Evolutionary conservation across 2,113 vertebrate species (phyloP), one percentile per base, ranked within the genome.

Genomic region (Pelodiscus sinensis): DNA sequence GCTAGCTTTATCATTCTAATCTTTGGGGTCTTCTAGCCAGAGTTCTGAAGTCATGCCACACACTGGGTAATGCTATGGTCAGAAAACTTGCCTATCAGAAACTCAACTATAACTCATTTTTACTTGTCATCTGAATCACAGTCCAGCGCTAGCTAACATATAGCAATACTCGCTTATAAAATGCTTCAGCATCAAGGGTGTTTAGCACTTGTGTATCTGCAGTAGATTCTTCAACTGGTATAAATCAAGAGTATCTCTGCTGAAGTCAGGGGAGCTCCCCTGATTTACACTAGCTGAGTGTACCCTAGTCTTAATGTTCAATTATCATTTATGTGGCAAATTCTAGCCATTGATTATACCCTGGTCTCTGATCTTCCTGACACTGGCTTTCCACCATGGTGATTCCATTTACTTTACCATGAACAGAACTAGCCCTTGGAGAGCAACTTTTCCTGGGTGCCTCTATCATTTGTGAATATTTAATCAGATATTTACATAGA

Each of bases 401-500:
- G 24, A 50, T 22, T 50, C 73, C 38, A 77, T 77, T 77, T 12
- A 44, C 71, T 29, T 3, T 27, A 81, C 11, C 5, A 7, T 52
- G 52, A 52, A n/a, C 25, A 71, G 84, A 78, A 14, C 38, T 22
- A 11, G n/a, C 21, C 24, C 65, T 35, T 35, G 71, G n/a, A 27
- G 19, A 24, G 25, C 25, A 50, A 77, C 38, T 82, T 83, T 54
- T 68, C 50, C 60, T 29, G 25, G 9, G 56, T 35, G 9, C 35
- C 13, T 60, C 25, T 35, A 4, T 82, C 81, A 77, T 82, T 75
- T 82, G 21, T 52, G n/a, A 52, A 56, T 83, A 50, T n/a, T 79
- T 60, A 60, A 68, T 50, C 44, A n/a, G 51, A 60, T 94, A 58
- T 91, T 95, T 90, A 90, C 80, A 54, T 55, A 56, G 90, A 93